phyloP scores from a whole-genome alignment of 2,113 vertebrate species.

The Lutjanus erythropterus region DNA sequence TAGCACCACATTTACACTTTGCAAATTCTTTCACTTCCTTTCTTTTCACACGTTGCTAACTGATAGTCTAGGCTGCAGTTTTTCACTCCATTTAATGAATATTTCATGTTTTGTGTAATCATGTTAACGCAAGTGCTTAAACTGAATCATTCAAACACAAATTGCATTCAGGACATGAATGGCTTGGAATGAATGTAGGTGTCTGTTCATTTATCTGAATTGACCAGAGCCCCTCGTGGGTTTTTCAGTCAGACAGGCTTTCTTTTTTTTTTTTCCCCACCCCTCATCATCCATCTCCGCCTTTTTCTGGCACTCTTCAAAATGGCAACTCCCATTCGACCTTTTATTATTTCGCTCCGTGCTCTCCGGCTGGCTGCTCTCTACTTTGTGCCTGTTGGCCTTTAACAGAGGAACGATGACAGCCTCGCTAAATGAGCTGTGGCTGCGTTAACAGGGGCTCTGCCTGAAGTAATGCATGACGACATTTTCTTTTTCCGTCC shows the following conservation, averaged over 20 bases:
- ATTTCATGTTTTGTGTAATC: neutral
- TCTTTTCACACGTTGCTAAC: neutral
- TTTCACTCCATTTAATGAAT: neutral
- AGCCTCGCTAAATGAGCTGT: conserved; percentile 64
- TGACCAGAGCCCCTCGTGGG: conserved; percentile 1
- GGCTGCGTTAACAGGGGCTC: conserved; percentile 20
- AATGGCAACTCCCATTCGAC: conserved; percentile 52
- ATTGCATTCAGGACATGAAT: neutral
- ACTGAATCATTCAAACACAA: neutral
- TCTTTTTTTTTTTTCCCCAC: too few relatives aligned
- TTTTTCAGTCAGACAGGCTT: conserved; percentile 25
- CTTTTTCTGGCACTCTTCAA: conserved; percentile 14
- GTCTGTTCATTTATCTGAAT: conserved; percentile 23
- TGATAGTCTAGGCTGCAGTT: neutral
- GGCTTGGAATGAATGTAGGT: too few relatives aligned
- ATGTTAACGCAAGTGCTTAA: neutral
- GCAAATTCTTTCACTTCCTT: neutral
- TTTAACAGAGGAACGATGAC: conserved; percentile 68
- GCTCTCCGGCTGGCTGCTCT: conserved; percentile 50
- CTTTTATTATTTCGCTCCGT: conserved; percentile 2
- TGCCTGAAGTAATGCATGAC: conserved; percentile 19
- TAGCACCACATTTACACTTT: neutral
- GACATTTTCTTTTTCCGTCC: conserved; percentile 10
- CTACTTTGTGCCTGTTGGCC: conserved; percentile 55
- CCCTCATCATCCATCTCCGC: neutral